Percentiles rank a stretch among this genome's conserved stretches.
These are phyloP conservation scores for Epistrophella euchroma DNA, from an alignment of 2,888 invertebrate genomes.

Conservation along the genomic window DNA sequence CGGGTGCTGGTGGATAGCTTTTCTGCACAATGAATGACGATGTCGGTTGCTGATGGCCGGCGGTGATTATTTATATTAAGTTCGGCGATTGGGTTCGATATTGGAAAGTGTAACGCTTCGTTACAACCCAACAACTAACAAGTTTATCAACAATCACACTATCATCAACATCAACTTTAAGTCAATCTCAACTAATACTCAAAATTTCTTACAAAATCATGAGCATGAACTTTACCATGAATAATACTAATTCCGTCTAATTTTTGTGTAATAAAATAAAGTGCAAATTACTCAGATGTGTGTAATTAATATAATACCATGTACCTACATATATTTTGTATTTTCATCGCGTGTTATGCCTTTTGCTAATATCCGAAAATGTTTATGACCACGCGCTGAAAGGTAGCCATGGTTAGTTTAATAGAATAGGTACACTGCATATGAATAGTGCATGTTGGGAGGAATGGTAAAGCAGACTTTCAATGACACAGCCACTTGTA, in stretches of 20 bases:
- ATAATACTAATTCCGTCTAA: conserved; percentile 36
- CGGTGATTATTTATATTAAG: too few relatives aligned
- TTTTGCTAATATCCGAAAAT: conserved; percentile 41
- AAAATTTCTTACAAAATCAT: background rate
- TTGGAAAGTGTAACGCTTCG: too few relatives aligned
- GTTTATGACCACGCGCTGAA: conserved; percentile 37
- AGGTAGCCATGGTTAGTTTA: conserved; percentile 18
- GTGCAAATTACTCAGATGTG: conserved; percentile 55
- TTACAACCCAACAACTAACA: too few relatives aligned
- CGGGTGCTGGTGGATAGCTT: too few relatives aligned
- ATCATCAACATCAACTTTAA: background rate
- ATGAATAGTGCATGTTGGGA: conserved; percentile 1
- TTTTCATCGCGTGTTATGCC: conserved; percentile 19
- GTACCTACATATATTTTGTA: background rate
- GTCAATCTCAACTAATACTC: background rate
- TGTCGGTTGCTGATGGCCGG: too few relatives aligned
- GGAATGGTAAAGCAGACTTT: background rate
- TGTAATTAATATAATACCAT: conserved; percentile 49
- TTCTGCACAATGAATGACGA: too few relatives aligned
- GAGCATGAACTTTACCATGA: conserved; percentile 5
- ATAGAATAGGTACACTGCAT: conserved; percentile 8
- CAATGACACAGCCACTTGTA: conserved; percentile 18
- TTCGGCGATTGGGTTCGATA: too few relatives aligned
- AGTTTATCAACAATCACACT: too few relatives aligned
- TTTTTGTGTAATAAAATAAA: conserved; percentile 58